A percentile compares a stretch with the other conserved stretches of the same genome.
Conservation (phyloP, 2,888 invertebrate species). For the Trilocha varians region DNA sequence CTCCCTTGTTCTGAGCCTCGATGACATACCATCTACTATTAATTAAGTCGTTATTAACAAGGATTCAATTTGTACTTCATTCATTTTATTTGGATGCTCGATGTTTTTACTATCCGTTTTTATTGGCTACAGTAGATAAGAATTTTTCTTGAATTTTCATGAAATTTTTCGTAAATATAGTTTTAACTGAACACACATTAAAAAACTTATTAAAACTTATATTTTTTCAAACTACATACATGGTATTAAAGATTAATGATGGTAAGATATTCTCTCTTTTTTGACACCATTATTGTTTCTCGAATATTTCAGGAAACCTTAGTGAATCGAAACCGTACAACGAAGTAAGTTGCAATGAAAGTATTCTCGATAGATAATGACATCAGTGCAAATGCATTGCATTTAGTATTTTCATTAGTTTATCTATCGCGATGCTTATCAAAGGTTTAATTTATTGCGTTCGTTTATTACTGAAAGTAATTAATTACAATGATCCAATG, state of each 20-base stretch:
- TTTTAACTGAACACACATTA: no score
- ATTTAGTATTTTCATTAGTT: neutral
- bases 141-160: neutral
- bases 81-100: neutral
- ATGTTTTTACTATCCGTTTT: neutral
- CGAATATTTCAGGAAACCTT: no score
- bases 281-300: no score
- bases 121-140: neutral
- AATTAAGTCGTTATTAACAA: slow-evolving; percentile 2
- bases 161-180: no score
- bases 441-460: neutral
- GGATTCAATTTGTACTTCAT: neutral
- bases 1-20: slow-evolving; percentile 1
- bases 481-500: no score
- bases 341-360: no score
- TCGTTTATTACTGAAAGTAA: neutral
- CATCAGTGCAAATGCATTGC: neutral
- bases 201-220: no score
- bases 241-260: no score
- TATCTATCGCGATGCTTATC: neutral
- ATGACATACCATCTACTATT: slow-evolving; percentile 1
- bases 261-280: no score
- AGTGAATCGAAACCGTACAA: no score
- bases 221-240: no score
- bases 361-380: neutral